A percentile compares a stretch with the other conserved stretches of the same genome.
phyloP scores from a whole-genome alignment of 2,113 vertebrate genomes.

The Poeciliopsis occidentalis region DNA sequence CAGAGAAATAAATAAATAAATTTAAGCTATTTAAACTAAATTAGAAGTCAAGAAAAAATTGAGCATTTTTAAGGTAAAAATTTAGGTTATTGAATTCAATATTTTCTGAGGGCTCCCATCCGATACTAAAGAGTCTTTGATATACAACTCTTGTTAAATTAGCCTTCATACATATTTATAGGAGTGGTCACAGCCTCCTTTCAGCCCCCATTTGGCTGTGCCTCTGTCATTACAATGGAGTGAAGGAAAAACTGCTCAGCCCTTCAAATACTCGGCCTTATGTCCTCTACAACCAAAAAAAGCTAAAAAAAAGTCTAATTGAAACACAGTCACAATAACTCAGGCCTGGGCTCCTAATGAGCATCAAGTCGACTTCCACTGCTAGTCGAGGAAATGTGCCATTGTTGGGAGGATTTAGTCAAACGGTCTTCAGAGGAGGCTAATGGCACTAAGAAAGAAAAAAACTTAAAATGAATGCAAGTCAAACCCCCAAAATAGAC shows the following conservation, averaged over 20 bases:
- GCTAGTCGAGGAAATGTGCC: slow-evolving; percentile 50
- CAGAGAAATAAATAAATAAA: too few relatives aligned
- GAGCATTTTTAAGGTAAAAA: too few relatives aligned
- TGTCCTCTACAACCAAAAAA: background rate
- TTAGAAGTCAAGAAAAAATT: too few relatives aligned
- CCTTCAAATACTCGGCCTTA: background rate
- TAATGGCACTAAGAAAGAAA: background rate
- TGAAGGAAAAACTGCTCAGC: background rate
- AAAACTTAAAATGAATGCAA: slow-evolving; percentile 5
- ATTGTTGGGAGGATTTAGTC: slow-evolving; percentile 56
- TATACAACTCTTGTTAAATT: too few relatives aligned
- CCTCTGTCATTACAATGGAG: background rate
- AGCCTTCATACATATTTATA: background rate
- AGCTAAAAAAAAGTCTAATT: background rate
- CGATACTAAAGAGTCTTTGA: too few relatives aligned
- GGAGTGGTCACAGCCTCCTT: background rate
- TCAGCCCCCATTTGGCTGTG: background rate
- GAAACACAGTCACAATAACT: slow-evolving; percentile 12
- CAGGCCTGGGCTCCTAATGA: slow-evolving; percentile 45
- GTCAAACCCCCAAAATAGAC: background rate
- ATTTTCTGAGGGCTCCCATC: too few relatives aligned
- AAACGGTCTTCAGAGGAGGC: slow-evolving; percentile 26
- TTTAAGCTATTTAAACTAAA: too few relatives aligned
- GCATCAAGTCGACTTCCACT: slow-evolving; percentile 26
- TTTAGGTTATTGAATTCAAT: too few relatives aligned